Conservation (phyloP, 1,140 invertebrate species). For the Drosophila quadrilineata region DNA sequence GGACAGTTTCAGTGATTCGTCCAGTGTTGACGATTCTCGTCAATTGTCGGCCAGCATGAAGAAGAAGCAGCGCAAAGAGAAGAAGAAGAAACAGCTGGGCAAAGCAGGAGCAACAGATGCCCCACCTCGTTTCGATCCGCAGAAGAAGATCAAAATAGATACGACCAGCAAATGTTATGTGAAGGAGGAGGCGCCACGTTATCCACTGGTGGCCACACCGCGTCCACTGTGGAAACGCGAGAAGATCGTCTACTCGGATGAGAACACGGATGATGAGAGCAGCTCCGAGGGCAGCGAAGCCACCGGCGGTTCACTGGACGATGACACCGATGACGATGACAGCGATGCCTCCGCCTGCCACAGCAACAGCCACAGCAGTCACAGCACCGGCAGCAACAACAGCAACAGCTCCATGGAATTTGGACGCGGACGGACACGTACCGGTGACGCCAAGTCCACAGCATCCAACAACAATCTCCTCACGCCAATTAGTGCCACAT, state of each 20-base stretch:
- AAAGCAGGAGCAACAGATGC: slow-evolving; percentile 56
- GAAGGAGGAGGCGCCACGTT: slow-evolving; percentile 83
- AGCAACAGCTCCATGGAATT: slow-evolving; percentile 6
- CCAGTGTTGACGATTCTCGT: slow-evolving; percentile 58
- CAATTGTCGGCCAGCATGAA: slow-evolving; percentile 75
- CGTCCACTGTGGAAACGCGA: slow-evolving; percentile 83
- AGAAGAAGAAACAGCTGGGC: slow-evolving; percentile 61
- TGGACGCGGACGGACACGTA: background rate
- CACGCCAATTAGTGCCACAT: background rate
- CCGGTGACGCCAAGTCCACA: background rate
- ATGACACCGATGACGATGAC: slow-evolving; percentile 66
- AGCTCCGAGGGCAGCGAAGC: slow-evolving; percentile 54
- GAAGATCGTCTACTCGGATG: slow-evolving; percentile 74
- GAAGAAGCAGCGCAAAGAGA: slow-evolving; percentile 77
- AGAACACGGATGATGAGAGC: slow-evolving; percentile 74
- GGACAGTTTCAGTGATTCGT: slow-evolving; percentile 64
- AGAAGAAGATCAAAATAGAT: slow-evolving; percentile 80
- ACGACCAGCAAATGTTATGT: slow-evolving; percentile 80
- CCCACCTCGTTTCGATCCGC: slow-evolving; percentile 69
- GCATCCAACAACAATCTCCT: background rate
- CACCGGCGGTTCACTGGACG: slow-evolving; percentile 47
- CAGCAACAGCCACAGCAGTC: slow-evolving; percentile 4
- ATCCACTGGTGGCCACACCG: slow-evolving; percentile 83
- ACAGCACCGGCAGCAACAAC: background rate
- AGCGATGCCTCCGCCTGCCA: slow-evolving; percentile 63